Base-by-base conservation (phyloP, 2,888 invertebrate species). In the Sympetrum striolatum region DNA sequence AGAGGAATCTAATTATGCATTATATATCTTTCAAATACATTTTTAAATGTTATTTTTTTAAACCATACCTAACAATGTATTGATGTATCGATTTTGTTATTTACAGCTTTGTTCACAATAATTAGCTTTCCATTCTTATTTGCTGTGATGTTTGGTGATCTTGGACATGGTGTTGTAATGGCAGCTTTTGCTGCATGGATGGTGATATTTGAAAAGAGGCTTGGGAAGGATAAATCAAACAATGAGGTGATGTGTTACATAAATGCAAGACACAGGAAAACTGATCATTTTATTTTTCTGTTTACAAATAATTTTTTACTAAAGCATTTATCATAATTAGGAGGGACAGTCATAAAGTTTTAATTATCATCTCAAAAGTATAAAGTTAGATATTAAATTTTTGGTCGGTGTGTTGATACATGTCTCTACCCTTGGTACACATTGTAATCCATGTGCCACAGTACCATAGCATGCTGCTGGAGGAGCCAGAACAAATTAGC, bases 61-160 rank as follows among this genome's bases (percentile, higher is more conserved):
- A n/a, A n/a, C 15, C 53, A 5, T 2, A 39, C 2, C 39, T 5
- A 39, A 39, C 4, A 39, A 39, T 5, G 2, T 39, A 53, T 8
- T 39, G 37, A 90, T 14, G 0, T 81, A 25, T 0, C 5, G 1
- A 0, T 64, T 5, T 58, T 60, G 15, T 64, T 81, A n/a, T 15
- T 95, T 94, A 93, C 96, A 96, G 98, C 97, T 18, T 95, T 97
- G 2, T 98, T 97, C 94, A 97, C 98, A 91, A 96, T 97, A 93
- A 97, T 99, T 92, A 98, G 98, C 0, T 99, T 99, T 95, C 99
- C 99, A 14, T 99, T 99, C 95, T 94, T 99, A 80, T 99, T 99
- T 94, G 98, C 97, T 82, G 96, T 99, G 92, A 99, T 99, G 99
- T 99, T 99, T 94, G 99, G 99, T 35, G 99, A 99, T 93, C 95